A percentile compares a stretch with the other conserved stretches of the same genome.
These are phyloP conservation scores for Epiblema foenella DNA, from an alignment of 2,888 invertebrate genomes.

Conservation along the genomic window DNA sequence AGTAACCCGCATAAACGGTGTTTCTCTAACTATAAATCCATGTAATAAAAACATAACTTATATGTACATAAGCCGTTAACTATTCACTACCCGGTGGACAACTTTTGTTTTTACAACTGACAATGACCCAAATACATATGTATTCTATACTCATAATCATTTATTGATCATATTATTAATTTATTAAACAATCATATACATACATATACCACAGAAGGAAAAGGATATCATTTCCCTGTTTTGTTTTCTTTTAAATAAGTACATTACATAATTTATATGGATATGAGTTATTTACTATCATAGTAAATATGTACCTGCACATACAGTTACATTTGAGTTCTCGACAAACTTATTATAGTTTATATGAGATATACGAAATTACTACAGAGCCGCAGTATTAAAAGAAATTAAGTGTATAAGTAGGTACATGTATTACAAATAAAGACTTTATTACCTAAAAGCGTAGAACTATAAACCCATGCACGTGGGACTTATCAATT, in stretches of 20 bases:
- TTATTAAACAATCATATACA: neutral
- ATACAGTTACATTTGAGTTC: neutral
- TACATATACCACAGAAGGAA: slow-evolving; percentile 10
- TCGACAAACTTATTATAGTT: slow-evolving; percentile 8
- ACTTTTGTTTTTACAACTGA: no score
- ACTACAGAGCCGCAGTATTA: neutral
- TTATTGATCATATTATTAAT: no score
- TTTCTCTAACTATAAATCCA: no score
- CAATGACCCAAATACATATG: no score
- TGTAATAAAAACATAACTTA: no score
- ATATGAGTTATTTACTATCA: no score
- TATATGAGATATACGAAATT: slow-evolving; percentile 16
- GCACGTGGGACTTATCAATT: neutral
- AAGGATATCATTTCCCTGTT: neutral
- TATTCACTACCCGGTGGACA: no score
- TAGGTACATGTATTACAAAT: neutral
- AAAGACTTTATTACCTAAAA: neutral
- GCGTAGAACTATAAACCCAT: neutral
- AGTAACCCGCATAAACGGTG: no score
- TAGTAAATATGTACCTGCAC: neutral
- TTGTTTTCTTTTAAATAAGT: slow-evolving; percentile 14
- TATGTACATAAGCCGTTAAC: no score
- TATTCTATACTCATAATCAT: no score
- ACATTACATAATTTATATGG: neutral
- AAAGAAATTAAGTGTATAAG: neutral